Percentiles rank a stretch among this genome's conserved stretches.
Evolutionary conservation across 2,797 vertebrate species (phyloP).

Genomic region (Jordanella pulchra): DNA sequence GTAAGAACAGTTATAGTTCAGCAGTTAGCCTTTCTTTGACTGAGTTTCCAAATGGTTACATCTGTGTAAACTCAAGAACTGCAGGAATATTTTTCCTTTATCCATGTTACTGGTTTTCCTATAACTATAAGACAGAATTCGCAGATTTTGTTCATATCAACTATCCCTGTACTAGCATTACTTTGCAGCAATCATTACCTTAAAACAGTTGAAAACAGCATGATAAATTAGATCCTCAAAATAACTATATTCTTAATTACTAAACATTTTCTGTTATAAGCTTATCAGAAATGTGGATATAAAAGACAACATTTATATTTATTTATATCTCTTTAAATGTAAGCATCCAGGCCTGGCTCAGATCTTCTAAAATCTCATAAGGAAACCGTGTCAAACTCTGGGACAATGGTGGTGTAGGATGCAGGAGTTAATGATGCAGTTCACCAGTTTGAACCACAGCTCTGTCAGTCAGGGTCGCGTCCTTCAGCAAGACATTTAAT

Average conservation of each 20-base stretch:
- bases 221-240: too few relatives aligned
- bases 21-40: constrained; percentile 15
- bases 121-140: not conserved
- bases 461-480: too few relatives aligned
- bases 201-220: not conserved
- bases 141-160: not conserved
- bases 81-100: not conserved
- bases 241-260: too few relatives aligned
- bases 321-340: not conserved
- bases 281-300: not conserved
- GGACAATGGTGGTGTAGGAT: too few relatives aligned
- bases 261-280: not conserved
- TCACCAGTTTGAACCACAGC: too few relatives aligned
- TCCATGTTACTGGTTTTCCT: not conserved
- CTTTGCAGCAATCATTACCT: not conserved
- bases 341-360: not conserved
- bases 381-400: not conserved
- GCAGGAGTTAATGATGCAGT: too few relatives aligned
- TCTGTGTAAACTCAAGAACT: not conserved
- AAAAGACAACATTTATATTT: not conserved
- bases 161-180: not conserved
- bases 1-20: constrained; percentile 14
- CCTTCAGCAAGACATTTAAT: too few relatives aligned
- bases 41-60: not conserved
- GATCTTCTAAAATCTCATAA: not conserved